phyloP scores from a whole-genome alignment of 2,888 invertebrate species.

The Trichopoda pennipes region DNA sequence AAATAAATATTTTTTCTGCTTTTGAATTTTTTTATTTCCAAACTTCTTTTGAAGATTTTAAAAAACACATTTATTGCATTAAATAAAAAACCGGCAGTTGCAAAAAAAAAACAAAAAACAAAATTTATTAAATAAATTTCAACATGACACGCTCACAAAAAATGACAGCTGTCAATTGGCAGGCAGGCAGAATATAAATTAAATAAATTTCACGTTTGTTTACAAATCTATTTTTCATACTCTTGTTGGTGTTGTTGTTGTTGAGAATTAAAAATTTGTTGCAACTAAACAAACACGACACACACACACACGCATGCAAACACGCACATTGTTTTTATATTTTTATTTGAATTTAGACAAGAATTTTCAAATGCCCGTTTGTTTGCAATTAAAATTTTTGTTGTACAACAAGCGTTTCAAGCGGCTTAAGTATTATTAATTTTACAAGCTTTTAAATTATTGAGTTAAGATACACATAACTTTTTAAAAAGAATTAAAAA shows the following conservation, averaged over 20 bases:
- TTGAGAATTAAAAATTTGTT: conserved; percentile 20
- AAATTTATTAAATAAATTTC: neutral
- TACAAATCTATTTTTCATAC: conserved; percentile 36
- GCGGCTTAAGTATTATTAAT: conserved; percentile 5
- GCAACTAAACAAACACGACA: neutral
- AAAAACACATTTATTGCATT: neutral
- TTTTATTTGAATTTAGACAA: neutral
- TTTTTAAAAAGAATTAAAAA: conserved; percentile 22
- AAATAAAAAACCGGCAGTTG: conserved; percentile 31
- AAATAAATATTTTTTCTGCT: conserved; percentile 30
- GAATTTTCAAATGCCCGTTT: neutral
- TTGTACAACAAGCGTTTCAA: neutral
- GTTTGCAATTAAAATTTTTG: neutral
- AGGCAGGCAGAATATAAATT: conserved; percentile 44
- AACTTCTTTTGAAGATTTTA: conserved; percentile 31
- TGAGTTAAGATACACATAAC: conserved; percentile 6
- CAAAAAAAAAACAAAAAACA: no score
- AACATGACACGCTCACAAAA: conserved; percentile 14
- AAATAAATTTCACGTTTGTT: conserved; percentile 37
- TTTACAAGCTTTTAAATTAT: conserved; percentile 4
- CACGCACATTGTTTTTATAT: neutral
- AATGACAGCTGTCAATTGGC: conserved; percentile 60
- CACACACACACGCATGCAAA: neutral
- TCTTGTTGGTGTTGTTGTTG: conserved; percentile 1
- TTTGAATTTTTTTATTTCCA: neutral